phyloP scores from a whole-genome alignment of 1,140 invertebrate genomes.

The Pseudomyrmex sp. region DNA sequence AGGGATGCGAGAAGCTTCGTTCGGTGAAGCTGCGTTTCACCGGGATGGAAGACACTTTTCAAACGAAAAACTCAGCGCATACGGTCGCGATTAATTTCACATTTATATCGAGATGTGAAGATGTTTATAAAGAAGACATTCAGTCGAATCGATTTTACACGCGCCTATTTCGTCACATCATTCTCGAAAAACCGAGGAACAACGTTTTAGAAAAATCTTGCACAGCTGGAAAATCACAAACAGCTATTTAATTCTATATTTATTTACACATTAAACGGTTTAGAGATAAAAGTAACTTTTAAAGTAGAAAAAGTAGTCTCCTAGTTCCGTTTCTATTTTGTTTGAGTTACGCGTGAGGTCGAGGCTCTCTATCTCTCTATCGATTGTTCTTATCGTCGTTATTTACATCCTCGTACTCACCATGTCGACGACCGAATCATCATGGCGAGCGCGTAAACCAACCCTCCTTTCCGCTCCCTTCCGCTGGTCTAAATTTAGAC shows the following conservation, averaged over 20 bases:
- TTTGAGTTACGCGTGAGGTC: constrained; percentile 18
- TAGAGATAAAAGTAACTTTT: background rate
- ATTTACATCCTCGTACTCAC: constrained; percentile 19
- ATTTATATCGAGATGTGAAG: background rate
- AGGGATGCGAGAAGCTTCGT: constrained; percentile 52
- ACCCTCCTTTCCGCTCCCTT: background rate
- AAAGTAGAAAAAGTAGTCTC: constrained; percentile 7
- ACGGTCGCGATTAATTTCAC: background rate
- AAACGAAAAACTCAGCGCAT: background rate
- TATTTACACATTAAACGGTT: no score
- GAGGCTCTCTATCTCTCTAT: constrained; percentile 29
- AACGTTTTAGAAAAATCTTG: no score
- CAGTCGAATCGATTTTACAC: no score
- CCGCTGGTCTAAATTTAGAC: constrained; percentile 73
- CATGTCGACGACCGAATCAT: constrained; percentile 27
- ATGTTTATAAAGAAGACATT: background rate
- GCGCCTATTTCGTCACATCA: no score
- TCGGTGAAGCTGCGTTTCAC: constrained; percentile 44
- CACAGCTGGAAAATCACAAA: no score
- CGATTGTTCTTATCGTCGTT: constrained; percentile 36
- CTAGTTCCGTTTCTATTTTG: background rate
- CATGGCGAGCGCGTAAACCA: constrained; percentile 4
- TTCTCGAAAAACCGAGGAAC: no score
- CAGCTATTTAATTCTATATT: no score
- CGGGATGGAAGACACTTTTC: constrained; percentile 30